phyloP scores from a whole-genome alignment of 2,888 invertebrate species.

The Pandemis heparana region DNA sequence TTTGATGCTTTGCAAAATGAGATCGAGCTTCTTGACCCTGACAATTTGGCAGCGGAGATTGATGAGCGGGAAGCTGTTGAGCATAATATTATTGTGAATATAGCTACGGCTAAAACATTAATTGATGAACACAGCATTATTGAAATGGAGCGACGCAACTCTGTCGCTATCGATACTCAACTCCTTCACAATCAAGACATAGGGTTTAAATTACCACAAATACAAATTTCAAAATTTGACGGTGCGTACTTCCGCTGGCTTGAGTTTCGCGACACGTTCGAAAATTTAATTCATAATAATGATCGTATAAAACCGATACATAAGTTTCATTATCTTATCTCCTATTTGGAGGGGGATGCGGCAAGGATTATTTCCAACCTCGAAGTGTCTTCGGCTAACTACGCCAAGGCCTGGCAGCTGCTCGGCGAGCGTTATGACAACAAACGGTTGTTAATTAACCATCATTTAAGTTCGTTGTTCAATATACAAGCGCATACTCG shows the following conservation, averaged over 20 bases:
- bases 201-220: conserved; percentile 46
- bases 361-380: conserved; percentile 44
- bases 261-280: conserved; percentile 48
- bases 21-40: not conserved
- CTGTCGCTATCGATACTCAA: not conserved
- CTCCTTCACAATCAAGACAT: conserved; percentile 27
- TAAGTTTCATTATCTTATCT: conserved; percentile 46
- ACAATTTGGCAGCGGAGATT: conserved; percentile 18
- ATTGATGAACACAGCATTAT: conserved; percentile 18
- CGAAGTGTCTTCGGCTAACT: conserved; percentile 42
- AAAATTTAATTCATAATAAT: conserved; percentile 49
- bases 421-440: conserved; percentile 43
- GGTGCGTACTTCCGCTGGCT: conserved; percentile 49
- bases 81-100: conserved; percentile 30
- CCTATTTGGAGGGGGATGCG: conserved; percentile 48
- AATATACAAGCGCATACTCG: not conserved
- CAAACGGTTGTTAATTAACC: conserved; percentile 38
- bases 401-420: conserved; percentile 40
- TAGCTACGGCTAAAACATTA: conserved; percentile 44
- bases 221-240: conserved; percentile 49
- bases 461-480: no score
- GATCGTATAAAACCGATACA: conserved; percentile 44
- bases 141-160: conserved; percentile 10
- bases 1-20: not conserved
- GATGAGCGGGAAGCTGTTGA: conserved; percentile 47